Evolutionary conservation across 2,797 vertebrate genomes (phyloP).

Genomic region (Parambassis ranga): DNA sequence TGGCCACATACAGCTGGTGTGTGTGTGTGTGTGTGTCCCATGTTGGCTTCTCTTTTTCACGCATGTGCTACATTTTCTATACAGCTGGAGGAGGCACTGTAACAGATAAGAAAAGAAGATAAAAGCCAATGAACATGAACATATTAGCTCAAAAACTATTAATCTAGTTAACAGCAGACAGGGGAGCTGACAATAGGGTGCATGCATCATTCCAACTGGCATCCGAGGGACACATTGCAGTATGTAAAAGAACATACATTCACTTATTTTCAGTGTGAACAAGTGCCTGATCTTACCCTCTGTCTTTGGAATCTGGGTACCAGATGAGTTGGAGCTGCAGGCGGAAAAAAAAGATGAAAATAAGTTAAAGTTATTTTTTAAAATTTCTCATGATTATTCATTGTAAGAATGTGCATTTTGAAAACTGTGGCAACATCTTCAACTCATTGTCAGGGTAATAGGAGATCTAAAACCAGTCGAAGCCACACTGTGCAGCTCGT

Average conservation of each 20-base stretch:
- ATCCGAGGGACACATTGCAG: no score
- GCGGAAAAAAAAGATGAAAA: not conserved
- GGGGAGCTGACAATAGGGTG: no score
- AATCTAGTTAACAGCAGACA: not conserved
- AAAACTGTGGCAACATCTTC: slow-evolving; percentile 56
- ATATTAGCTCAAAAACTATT: not conserved
- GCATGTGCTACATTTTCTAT: slow-evolving; percentile 46
- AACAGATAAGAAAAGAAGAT: slow-evolving; percentile 5
- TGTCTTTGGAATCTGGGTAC: slow-evolving; percentile 75
- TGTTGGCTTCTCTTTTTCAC: slow-evolving; percentile 5
- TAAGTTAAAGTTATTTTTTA: not conserved
- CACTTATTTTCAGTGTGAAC: no score
- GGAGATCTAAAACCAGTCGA: slow-evolving; percentile 16
- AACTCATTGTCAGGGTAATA: not conserved
- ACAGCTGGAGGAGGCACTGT: slow-evolving; percentile 80
- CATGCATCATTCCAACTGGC: no score
- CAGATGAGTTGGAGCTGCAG: slow-evolving; percentile 70
- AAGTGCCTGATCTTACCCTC: slow-evolving; percentile 75
- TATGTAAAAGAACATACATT: no score
- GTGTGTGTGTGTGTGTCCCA: slow-evolving; percentile 6
- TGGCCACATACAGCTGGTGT: slow-evolving; percentile 17
- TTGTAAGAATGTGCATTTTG: not conserved
- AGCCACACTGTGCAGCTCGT: slow-evolving; percentile 58
- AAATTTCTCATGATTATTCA: not conserved
- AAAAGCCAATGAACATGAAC: not conserved